Evolutionary conservation across 2,113 vertebrate genomes (phyloP), one percentile per base, ranked within the genome.

Genomic region (Craseonycteris thonglongyai): DNA sequence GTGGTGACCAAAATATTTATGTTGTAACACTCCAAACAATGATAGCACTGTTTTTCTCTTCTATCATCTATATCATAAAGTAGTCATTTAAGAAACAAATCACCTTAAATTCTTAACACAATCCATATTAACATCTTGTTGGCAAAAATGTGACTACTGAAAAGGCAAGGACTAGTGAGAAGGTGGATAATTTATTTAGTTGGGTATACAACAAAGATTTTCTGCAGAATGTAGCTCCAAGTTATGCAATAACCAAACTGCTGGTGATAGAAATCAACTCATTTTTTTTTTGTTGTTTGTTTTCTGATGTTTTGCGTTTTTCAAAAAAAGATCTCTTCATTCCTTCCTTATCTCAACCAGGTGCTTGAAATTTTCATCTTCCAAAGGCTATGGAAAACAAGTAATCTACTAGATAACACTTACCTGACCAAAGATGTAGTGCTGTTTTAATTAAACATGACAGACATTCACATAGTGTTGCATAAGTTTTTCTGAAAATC

Each of bases 181-280:
- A 92, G 66, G 76, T 35, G 58, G 22, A 68, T 51, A 35, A 86
- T 76, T 74, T 74, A 65, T 76, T 65, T n/a, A 45, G 51, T 12
- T 84, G 76, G 56, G 38, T 72, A 40, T 59, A 79, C 26, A 63
- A 61, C 49, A 68, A 95, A 90, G 88, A 74, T 82, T 89, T 92
- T 89, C 40, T 54, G 74, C 40, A 81, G 84, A 72, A 72, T 76
- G 93, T 51, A 91, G 65, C 88, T 95, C 79, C 83, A 74, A 87
- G 65, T 97, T 97, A 94, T 83, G 95, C 96, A 97, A 97, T 93
- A 72, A 69, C 88, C 93, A 95, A 92, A 94, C 94, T 93, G 74
- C 92, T 95, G 40, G 86, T 89, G 85, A 96, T 93, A 96, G 63
- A 97, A 94, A 97, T 95, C 94, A 93, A 95, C 93, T 58, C 75